Evolutionary conservation across 2,113 vertebrate genomes (phyloP).

Genomic region (Sitta europaea): DNA sequence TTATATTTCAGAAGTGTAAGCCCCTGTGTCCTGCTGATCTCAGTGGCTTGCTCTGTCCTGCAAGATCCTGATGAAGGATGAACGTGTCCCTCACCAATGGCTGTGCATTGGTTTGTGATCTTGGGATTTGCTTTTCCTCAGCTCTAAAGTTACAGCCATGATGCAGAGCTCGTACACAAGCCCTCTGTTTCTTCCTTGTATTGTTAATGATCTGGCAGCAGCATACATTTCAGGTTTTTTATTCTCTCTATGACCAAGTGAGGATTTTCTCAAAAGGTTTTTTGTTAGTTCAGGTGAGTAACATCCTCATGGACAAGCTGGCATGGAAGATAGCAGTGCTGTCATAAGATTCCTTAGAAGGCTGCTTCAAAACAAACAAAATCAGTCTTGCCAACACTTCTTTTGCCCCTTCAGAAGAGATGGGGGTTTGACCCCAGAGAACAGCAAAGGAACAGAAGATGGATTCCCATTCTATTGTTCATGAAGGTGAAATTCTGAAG

Average conservation of each 20-base stretch:
- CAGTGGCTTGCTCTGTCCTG: background rate
- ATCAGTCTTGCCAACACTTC: background rate
- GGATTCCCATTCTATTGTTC: background rate
- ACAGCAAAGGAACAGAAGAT: background rate
- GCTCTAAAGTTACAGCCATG: rapidly evolving
- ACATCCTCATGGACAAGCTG: background rate
- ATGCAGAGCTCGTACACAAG: background rate
- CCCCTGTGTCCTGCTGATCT: background rate
- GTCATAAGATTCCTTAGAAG: background rate
- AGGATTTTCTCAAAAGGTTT: background rate
- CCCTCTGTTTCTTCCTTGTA: background rate
- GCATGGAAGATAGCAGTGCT: background rate
- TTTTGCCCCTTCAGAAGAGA: background rate
- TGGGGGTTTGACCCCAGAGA: background rate
- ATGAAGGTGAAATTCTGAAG: background rate
- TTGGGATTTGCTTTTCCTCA: background rate
- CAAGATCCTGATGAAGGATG: background rate
- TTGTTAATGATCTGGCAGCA: background rate
- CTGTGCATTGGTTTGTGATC: rapidly evolving
- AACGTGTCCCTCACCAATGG: background rate
- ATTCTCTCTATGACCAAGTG: background rate
- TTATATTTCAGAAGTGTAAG: background rate
- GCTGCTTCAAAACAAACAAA: background rate
- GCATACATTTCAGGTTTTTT: background rate
- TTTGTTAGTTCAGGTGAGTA: background rate